Evolutionary conservation across 1,140 invertebrate genomes (phyloP).

Genomic region (Sogatella furcifera): DNA sequence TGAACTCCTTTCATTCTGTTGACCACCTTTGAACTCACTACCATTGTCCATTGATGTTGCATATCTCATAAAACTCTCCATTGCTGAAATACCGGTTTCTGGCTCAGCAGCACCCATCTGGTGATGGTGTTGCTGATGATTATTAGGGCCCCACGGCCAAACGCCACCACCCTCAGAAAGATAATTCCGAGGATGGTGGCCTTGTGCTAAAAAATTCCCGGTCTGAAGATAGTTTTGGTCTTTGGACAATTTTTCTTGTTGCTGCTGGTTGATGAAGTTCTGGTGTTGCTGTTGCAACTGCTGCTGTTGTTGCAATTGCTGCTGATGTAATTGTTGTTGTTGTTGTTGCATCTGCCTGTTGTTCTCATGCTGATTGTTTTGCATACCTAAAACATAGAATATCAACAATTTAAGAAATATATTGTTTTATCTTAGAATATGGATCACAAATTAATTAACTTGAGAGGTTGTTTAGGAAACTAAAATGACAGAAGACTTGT

Average conservation of each 20-base stretch:
- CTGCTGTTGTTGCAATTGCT: constrained; percentile 19
- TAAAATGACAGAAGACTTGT: too few species aligned
- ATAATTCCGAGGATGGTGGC: constrained; percentile 33
- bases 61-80: constrained; percentile 37
- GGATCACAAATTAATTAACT: too few species aligned
- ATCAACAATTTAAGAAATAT: too few species aligned
- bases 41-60: constrained; percentile 15
- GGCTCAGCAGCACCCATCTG: constrained; percentile 20
- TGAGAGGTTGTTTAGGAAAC: too few species aligned
- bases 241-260: constrained; percentile 15
- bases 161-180: constrained; percentile 69
- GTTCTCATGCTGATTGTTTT: too few species aligned
- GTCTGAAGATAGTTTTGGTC: constrained; percentile 12
- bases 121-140: background rate
- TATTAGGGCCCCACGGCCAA: constrained; percentile 36
- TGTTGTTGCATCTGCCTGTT: constrained; percentile 4
- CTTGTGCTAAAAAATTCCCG: constrained; percentile 33
- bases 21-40: background rate
- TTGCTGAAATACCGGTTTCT: constrained; percentile 32
- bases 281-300: constrained; percentile 17
- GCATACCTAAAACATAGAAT: too few species aligned
- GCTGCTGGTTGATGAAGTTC: constrained; percentile 6
- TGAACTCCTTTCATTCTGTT: too few species aligned
- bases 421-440: too few species aligned
- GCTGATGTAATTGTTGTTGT: constrained; percentile 25